Evolutionary conservation across 2,113 vertebrate genomes (phyloP), one percentile per base, ranked within the genome.

Genomic region (Salvator merianae): DNA sequence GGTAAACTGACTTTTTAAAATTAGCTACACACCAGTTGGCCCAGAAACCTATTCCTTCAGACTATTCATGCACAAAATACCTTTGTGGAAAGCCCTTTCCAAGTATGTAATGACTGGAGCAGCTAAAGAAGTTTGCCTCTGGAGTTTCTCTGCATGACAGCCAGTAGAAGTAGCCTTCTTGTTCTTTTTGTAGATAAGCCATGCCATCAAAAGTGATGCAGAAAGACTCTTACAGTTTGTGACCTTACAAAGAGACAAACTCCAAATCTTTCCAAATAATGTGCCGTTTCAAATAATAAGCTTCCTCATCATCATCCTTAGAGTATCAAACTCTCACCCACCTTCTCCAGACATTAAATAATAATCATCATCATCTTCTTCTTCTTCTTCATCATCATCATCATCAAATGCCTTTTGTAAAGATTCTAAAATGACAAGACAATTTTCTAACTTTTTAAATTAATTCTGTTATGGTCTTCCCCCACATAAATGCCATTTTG

Each of bases 1-100:
- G 96, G 95, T 96, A 96, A 96, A 96, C 93, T 94, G 95, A 95
- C 94, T 96, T 96, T 96, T 96, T 94, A 95, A 96, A 96, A 97
- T 97, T 96, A 97, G 95, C 95, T 92, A 95, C 95, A 96, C 96
- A 96, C 94, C 94, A 96, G 94, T 96, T 95, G 96, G 95, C 96
- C 95, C 89, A 94, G 94, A 96, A 96, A 96, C 85, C 95, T 95
- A 96, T 96, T 96, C 94, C 95, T 94, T 93, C 86, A 87, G 94
- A 95, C 91, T 92, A 95, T 91, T 95, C 95, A 96, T 95, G 96
- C 96, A 95, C 95, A 95, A 96, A 96, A 96, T 94, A 95, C 93
- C 94, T 96, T 95, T 96, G 92, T 95, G 94, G 91, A 94, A 95
- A 96, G 92, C 87, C 88, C 90, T 94, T 95, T 96, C 93, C 95